Conservation (phyloP, 2,113 vertebrate genomes). For the Toxostoma redivivum region DNA sequence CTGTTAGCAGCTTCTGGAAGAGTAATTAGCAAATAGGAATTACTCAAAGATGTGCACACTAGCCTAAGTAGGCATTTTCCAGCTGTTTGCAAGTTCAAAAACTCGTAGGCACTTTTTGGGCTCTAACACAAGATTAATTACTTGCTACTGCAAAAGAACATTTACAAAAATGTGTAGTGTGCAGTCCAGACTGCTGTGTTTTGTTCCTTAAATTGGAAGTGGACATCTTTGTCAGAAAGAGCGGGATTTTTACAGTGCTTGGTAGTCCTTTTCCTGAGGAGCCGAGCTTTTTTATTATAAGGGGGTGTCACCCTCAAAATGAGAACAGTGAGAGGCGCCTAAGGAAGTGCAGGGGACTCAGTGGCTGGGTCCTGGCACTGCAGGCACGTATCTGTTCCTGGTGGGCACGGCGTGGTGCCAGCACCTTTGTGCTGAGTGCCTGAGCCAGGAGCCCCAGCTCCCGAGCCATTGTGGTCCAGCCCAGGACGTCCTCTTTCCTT, state of each 20-base stretch:
- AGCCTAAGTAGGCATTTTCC: constrained; percentile 53
- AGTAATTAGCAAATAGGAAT: constrained; percentile 65
- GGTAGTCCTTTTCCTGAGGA: not conserved
- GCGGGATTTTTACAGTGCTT: not conserved
- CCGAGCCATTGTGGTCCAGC: rapidly evolving
- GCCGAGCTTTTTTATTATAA: not conserved
- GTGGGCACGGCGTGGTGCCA: rapidly evolving
- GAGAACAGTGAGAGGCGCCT: not conserved
- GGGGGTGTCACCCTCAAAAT: not conserved
- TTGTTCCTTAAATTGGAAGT: not conserved
- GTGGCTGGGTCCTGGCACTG: not conserved
- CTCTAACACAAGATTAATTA: constrained; percentile 41
- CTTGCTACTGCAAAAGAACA: constrained; percentile 23
- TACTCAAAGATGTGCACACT: constrained; percentile 19
- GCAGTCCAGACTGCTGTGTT: not conserved
- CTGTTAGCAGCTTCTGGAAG: constrained; percentile 58
- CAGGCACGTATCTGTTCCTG: not conserved
- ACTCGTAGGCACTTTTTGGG: constrained; percentile 12
- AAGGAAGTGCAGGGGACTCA: not conserved
- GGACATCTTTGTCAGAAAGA: not conserved
- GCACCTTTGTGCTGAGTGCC: not conserved
- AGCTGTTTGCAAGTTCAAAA: constrained; percentile 54
- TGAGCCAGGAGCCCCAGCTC: not conserved
- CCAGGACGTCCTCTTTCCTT: not conserved
- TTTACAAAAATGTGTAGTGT: not conserved